Percentiles rank a stretch among this genome's conserved stretches.
Evolutionary conservation across 2,113 vertebrate genomes (phyloP).

Genomic region (Nycticorax nycticorax): DNA sequence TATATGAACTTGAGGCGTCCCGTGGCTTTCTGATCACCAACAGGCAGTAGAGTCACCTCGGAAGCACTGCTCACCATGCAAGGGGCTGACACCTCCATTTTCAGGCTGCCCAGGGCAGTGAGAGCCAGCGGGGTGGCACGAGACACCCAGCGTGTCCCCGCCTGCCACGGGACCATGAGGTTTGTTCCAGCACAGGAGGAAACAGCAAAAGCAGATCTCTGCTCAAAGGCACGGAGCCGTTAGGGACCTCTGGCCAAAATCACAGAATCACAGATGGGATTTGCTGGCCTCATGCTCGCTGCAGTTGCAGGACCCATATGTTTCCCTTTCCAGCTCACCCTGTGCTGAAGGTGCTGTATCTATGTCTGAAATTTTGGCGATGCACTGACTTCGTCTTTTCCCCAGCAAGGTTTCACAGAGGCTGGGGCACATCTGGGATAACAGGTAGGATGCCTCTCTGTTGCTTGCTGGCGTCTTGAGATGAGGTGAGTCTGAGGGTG

Average conservation of each 20-base stretch:
- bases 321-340: background rate
- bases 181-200: background rate
- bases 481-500: background rate
- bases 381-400: background rate
- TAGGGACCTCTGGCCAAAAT: background rate
- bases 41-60: fast-evolving
- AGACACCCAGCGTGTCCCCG: fast-evolving
- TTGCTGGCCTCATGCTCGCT: fast-evolving
- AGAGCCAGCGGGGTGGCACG: background rate
- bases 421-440: background rate
- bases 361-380: background rate
- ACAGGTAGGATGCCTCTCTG: background rate
- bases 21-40: background rate
- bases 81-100: background rate
- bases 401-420: background rate
- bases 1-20: background rate
- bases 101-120: background rate
- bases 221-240: background rate
- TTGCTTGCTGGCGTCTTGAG: background rate
- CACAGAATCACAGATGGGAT: background rate
- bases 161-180: fast-evolving
- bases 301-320: fast-evolving
- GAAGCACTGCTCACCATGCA: background rate
- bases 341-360: no score
- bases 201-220: background rate